Conservation (phyloP, 2,888 invertebrate species). For the Acholoe squamosa region DNA sequence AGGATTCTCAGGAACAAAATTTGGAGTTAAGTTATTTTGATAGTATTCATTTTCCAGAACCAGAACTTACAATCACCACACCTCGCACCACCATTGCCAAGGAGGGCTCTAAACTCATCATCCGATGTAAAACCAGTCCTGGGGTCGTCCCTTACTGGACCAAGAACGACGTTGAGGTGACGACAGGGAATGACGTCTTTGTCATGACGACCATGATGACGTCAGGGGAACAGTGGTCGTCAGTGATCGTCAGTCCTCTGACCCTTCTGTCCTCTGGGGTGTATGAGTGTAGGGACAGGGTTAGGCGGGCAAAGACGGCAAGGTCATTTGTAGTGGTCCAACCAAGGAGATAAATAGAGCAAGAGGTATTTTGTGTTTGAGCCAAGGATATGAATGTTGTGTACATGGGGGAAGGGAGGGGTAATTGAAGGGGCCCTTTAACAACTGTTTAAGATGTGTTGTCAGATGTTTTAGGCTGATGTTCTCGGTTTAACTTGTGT, state of each 20-base stretch:
- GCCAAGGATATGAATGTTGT: no score
- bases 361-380: background rate
- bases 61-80: background rate
- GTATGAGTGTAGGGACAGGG: background rate
- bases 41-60: background rate
- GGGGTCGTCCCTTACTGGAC: background rate
- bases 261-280: slow-evolving; percentile 4
- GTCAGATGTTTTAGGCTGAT: no score
- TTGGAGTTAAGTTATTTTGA: no score
- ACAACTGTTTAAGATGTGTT: no score
- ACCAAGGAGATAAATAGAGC: background rate
- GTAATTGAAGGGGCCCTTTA: no score
- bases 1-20: no score
- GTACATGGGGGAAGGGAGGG: no score
- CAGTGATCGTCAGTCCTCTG: background rate
- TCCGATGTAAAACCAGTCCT: background rate
- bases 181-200: background rate
- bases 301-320: background rate
- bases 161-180: background rate
- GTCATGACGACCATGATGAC: slow-evolving; percentile 26
- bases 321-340: background rate
- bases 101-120: background rate
- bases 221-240: background rate
- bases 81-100: background rate
- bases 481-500: no score